phyloP scores from a whole-genome alignment of 2,113 vertebrate genomes.

The Gallinago undulata region DNA sequence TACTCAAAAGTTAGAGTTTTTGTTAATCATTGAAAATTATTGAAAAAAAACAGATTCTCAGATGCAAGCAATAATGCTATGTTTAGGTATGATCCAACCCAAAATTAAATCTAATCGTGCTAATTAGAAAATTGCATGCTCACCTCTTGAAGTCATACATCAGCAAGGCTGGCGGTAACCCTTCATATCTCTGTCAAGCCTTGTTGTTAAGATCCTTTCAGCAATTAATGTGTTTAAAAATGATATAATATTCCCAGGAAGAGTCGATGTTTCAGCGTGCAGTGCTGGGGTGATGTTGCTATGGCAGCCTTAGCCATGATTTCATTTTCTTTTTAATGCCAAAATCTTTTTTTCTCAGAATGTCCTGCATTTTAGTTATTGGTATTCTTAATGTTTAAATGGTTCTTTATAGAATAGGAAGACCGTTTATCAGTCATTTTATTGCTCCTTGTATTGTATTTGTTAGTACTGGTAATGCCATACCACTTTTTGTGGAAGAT shows the following conservation, averaged over 20 bases:
- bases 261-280: neutral
- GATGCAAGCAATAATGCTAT: neutral
- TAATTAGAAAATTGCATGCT: slow-evolving; percentile 11
- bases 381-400: neutral
- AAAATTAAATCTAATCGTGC: neutral
- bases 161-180: neutral
- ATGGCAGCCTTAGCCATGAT: slow-evolving; percentile 60
- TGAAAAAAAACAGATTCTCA: neutral
- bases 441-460: neutral
- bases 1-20: neutral
- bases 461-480: neutral
- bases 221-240: slow-evolving; percentile 25
- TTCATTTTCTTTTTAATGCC: slow-evolving; percentile 23
- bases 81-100: neutral
- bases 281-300: slow-evolving; percentile 61
- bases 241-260: neutral
- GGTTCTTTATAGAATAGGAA: neutral
- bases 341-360: neutral
- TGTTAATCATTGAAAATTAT: neutral
- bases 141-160: neutral
- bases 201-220: neutral
- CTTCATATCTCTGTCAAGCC: neutral
- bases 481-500: neutral
- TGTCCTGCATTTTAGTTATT: neutral
- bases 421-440: neutral